Base-by-base conservation (phyloP, 2,888 invertebrate species). In the Archips crataeganus region DNA sequence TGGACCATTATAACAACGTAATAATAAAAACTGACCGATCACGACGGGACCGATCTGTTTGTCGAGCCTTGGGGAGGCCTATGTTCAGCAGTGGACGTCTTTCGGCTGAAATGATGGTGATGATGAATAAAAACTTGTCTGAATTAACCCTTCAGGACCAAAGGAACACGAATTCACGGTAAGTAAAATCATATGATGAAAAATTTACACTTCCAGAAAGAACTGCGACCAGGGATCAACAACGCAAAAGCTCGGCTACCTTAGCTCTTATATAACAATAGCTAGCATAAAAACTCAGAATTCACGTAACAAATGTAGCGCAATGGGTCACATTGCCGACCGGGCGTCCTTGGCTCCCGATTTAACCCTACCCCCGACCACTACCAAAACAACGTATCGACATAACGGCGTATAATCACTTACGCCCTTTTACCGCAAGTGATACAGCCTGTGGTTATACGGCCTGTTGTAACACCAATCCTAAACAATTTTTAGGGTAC, bases 251-350 rank as follows among this genome's bases (percentile, higher is more conserved):
- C 61, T n/a, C 39, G 15, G 45, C 11, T 23, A 11, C 15, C 47
- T 32, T 34, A 8, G 42, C 13, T 6, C 70, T 68, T 68, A 59
- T 34, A 49, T 49, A 71, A 71, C 65, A 71, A 71, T 61, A 57
- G 71, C 42, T 3, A 11, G 49, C 32, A 59, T 47, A 36, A 65
- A 57, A 71, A 71, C 47, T 49, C 63, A 49, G 64, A 64, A 73
- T 63, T 39, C 69, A 65, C 74, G 74, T 65, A 74, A 70, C 70
- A 74, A 85, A 90, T 88, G 87, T 90, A 86, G 91, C 86, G 84
- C 92, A 91, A 81, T 90, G 88, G 92, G 93, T 93, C 92, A 92
- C 92, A 87, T 92, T 92, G 90, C 85, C 82, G 78, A 91, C 87
- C 87, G 88, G 93, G 80, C 90, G 93, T 88, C 93, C 93, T 93